Evolutionary conservation across 2,888 invertebrate genomes (phyloP).

Genomic region (Amphipyra tragopoginis): DNA sequence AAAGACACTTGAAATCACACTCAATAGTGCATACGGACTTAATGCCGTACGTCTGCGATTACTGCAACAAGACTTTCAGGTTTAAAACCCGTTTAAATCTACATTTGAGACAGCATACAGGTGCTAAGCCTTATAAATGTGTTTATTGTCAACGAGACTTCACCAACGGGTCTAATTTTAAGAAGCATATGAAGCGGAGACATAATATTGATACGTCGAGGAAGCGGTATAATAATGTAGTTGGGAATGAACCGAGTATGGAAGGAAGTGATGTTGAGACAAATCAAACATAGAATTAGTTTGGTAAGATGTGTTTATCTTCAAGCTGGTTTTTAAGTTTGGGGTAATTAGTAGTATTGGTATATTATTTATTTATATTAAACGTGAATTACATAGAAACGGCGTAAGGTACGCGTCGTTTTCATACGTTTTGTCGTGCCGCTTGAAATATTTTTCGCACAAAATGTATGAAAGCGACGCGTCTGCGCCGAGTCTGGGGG

Average conservation of each 20-base stretch:
- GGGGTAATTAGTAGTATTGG: too few species aligned
- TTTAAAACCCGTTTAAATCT: conserved; percentile 84
- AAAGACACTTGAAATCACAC: conserved; percentile 85
- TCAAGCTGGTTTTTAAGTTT: conserved; percentile 6
- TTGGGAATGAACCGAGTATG: conserved; percentile 54
- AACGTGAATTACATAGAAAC: too few species aligned
- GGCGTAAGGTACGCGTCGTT: too few species aligned
- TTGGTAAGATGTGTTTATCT: conserved; percentile 5
- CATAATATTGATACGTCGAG: conserved; percentile 84
- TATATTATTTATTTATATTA: too few species aligned
- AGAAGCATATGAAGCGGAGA: conserved; percentile 85
- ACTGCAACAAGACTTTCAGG: conserved; percentile 83
- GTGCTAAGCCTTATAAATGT: conserved; percentile 84
- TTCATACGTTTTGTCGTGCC: too few species aligned
- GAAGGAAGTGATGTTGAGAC: conserved; percentile 39
- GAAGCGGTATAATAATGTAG: conserved; percentile 69
- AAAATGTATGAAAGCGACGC: too few species aligned
- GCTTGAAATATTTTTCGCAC: too few species aligned
- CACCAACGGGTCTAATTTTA: conserved; percentile 86
- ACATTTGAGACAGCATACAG: conserved; percentile 85
- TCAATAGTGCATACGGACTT: conserved; percentile 85
- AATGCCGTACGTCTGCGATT: conserved; percentile 82
- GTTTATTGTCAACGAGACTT: conserved; percentile 82
- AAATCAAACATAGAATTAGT: conserved; percentile 10
- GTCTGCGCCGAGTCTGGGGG: too few species aligned